Evolutionary conservation across 2,113 vertebrate species (phyloP), one percentile per base, ranked within the genome.

Genomic region (Tricholaema leucomelas): DNA sequence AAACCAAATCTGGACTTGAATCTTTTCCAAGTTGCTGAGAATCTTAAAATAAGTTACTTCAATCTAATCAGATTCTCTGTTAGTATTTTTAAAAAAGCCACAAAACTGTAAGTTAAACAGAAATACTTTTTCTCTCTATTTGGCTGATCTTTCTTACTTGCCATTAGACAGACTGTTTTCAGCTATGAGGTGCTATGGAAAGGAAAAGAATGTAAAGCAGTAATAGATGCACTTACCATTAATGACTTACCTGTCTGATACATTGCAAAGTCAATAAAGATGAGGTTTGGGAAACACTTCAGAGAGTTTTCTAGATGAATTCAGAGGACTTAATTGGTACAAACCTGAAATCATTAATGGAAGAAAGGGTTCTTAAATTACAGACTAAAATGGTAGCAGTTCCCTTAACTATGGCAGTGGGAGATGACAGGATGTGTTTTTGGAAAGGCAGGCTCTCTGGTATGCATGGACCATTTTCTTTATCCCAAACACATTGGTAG

Each of bases 371-470:
- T 91, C 31, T 42, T 10, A 4, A 13, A 5, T 18, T 85, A 20
- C 36, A 44, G 64, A 12, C 17, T 30, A 85, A 36, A 35, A 8
- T n/a, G 19, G 54, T 24, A 44, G 66, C 33, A 6, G 21, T 17
- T 58, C 11, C 69, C 21, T 46, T 33, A 6, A 14, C 28, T 2
- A 0, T 30, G 59, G 21, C 48, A 11, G 59, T 4, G 54, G 64
- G 63, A 82, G 61, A 35, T 58, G n/a, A n/a, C n/a, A 71, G 55
- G 38, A 20, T 1, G 7, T 12, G 7, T 13, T 15, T 50, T 0
- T 0, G 54, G 50, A 21, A 31, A 21, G 28, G 67, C 54, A n/a
- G 40, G 15, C 28, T 11, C 4, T 15, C 7, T 0, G 0, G 0
- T 1, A 16, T 30, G 33, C 12, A 9, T 5, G 3, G 30, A 30